A percentile compares a stretch with the other conserved stretches of the same genome.
Evolutionary conservation across 2,113 vertebrate genomes (phyloP).

Genomic region (Amazona vittata): DNA sequence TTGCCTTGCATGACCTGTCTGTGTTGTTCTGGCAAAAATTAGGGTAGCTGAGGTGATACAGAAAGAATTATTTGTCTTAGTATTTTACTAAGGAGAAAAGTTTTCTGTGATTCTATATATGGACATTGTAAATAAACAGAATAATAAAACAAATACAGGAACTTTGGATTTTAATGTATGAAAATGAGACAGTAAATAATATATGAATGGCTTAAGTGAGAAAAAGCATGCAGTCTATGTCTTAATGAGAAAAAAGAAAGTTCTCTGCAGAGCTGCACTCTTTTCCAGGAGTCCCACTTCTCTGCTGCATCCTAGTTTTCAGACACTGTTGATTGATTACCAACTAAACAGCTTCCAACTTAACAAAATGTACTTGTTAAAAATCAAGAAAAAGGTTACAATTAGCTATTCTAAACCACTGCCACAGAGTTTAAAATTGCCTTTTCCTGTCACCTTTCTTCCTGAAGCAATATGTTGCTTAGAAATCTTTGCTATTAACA

Average conservation of each 20-base stretch:
- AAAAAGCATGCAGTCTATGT: background rate
- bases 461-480: slow-evolving; percentile 51
- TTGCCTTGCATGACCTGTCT: slow-evolving; percentile 38
- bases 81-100: background rate
- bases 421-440: slow-evolving; percentile 51
- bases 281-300: background rate
- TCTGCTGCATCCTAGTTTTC: slow-evolving; percentile 22
- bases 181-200: background rate
- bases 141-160: background rate
- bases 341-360: slow-evolving; percentile 43
- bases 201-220: background rate
- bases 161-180: background rate
- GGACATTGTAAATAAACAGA: background rate
- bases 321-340: slow-evolving; percentile 51
- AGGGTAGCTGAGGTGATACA: background rate
- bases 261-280: background rate
- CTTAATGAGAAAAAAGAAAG: background rate
- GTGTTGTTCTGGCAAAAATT: background rate
- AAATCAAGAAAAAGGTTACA: slow-evolving; percentile 61
- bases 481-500: slow-evolving; percentile 52
- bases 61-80: background rate
- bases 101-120: background rate
- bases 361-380: slow-evolving; percentile 65
- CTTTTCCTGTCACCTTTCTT: slow-evolving; percentile 63
- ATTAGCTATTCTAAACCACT: slow-evolving; percentile 61